These are phyloP conservation scores for Cyprinodon brontotheroides DNA, from an alignment of 2,113 vertebrate species.

Conservation along the genomic window DNA sequence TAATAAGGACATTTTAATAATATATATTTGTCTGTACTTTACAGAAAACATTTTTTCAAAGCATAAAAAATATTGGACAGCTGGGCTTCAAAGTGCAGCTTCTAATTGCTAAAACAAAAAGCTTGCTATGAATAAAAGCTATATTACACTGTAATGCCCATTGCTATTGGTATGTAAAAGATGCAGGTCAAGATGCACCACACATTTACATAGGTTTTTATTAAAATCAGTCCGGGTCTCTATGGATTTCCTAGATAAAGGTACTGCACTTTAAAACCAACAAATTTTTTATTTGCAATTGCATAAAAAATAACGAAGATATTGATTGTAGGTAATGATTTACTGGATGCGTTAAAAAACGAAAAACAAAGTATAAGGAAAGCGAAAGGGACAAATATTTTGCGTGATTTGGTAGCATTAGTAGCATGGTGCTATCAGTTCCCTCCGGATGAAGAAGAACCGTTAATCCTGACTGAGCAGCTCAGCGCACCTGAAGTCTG, in stretches of 20 bases:
- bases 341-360: not conserved
- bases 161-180: not conserved
- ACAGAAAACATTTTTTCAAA: not conserved
- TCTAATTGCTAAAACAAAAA: not conserved
- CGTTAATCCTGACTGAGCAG: conserved; percentile 13
- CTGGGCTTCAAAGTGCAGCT: no score
- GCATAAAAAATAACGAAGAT: not conserved
- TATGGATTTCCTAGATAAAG: not conserved
- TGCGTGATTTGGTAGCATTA: not conserved
- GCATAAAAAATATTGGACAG: no score
- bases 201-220: not conserved
- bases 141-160: not conserved
- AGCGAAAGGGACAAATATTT: not conserved
- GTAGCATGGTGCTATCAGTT: not conserved
- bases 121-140: not conserved
- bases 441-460: not conserved
- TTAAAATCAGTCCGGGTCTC: not conserved
- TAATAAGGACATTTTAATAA: no score
- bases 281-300: not conserved
- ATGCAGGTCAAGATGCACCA: not conserved
- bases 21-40: not conserved
- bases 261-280: not conserved
- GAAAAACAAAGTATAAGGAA: not conserved
- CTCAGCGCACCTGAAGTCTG: conserved; percentile 8
- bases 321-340: not conserved